Conservation (phyloP, 2,888 invertebrate genomes). For the Phyllotreta striolata region DNA sequence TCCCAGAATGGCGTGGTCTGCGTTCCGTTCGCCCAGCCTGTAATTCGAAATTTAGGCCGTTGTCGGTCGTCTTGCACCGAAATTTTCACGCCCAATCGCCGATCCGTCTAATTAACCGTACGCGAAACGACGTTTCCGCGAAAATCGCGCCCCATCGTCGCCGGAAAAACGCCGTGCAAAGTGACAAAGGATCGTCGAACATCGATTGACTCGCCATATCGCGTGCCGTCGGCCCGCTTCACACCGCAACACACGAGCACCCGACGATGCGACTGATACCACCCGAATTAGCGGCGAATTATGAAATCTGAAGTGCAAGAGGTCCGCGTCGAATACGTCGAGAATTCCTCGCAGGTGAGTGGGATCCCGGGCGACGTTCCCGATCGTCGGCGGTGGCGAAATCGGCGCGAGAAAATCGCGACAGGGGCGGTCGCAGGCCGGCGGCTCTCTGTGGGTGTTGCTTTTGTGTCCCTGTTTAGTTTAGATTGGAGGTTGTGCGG, state of each 20-base stretch:
- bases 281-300: constrained; percentile 36
- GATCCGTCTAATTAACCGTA: constrained; percentile 43
- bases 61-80: constrained; percentile 45
- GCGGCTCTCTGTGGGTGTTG: constrained; percentile 50
- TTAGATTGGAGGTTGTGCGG: constrained; percentile 56
- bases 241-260: constrained; percentile 40
- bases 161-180: constrained; percentile 30
- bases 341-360: constrained; percentile 54
- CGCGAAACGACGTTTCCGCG: constrained; percentile 30
- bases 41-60: constrained; percentile 48
- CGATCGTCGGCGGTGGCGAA: constrained; percentile 13
- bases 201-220: constrained; percentile 39
- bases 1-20: constrained; percentile 61
- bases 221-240: constrained; percentile 42
- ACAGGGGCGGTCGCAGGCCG: constrained; percentile 50
- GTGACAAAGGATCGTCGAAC: constrained; percentile 39
- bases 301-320: constrained; percentile 47
- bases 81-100: constrained; percentile 45
- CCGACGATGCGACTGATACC: constrained; percentile 44
- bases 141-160: constrained; percentile 15
- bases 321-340: constrained; percentile 55
- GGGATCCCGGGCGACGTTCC: constrained; percentile 27
- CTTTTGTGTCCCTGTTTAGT: constrained; percentile 47
- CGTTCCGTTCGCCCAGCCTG: constrained; percentile 61
- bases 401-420: constrained; percentile 21